Conservation (phyloP, 2,888 invertebrate species). For the Machimus rusticus region DNA sequence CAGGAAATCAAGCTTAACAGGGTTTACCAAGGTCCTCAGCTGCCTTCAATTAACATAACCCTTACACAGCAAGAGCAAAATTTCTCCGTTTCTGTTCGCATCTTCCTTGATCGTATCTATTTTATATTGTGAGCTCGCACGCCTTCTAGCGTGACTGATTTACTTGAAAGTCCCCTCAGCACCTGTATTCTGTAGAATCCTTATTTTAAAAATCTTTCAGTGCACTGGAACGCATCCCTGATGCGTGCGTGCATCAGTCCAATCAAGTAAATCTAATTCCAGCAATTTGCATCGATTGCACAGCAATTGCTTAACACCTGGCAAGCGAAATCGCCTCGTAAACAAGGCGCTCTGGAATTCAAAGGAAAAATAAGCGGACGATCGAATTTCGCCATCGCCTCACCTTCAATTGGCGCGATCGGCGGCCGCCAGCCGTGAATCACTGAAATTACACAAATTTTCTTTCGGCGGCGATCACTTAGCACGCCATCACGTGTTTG, state of each 20-base stretch:
- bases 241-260: neutral
- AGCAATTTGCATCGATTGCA: neutral
- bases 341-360: neutral
- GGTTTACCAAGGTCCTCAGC: neutral
- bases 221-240: neutral
- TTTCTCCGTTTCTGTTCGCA: neutral
- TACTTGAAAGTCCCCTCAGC: neutral
- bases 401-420: conserved; percentile 6
- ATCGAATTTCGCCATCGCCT: conserved; percentile 4
- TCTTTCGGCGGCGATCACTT: conserved; percentile 22
- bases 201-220: neutral
- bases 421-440: conserved; percentile 13
- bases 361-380: conserved; percentile 13
- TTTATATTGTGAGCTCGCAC: neutral
- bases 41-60: neutral
- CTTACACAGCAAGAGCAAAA: neutral
- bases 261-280: neutral
- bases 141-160: neutral
- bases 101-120: neutral
- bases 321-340: neutral
- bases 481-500: conserved; percentile 37
- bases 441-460: conserved; percentile 34
- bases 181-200: neutral
- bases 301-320: conserved; percentile 27
- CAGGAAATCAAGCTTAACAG: neutral